phyloP scores from a whole-genome alignment of 2,113 vertebrate genomes.

The Dendrocopos noguchii region DNA sequence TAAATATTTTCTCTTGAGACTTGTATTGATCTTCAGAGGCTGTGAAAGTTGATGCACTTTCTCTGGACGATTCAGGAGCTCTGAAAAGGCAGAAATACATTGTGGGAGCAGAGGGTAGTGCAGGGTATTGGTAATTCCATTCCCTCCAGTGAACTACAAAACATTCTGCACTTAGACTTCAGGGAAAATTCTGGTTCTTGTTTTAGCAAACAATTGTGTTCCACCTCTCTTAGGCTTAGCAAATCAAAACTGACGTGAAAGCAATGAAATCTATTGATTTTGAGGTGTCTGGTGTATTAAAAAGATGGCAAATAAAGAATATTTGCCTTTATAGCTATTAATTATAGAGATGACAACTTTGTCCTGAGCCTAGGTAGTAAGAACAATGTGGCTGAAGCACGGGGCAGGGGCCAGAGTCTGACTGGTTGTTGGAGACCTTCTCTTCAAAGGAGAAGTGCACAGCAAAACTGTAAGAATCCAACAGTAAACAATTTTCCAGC shows the following conservation, averaged over 20 bases:
- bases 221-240: neutral
- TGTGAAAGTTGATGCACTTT: neutral
- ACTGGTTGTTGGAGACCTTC: neutral
- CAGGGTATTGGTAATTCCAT: neutral
- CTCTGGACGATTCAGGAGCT: neutral
- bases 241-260: neutral
- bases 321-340: neutral
- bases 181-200: neutral
- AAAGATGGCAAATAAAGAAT: neutral
- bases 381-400: neutral
- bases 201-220: neutral
- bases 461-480: neutral
- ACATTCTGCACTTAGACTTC: neutral
- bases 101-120: neutral
- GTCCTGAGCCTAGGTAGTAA: neutral
- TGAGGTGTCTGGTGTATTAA: neutral
- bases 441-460: neutral
- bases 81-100: neutral
- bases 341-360: neutral
- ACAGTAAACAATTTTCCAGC: neutral
- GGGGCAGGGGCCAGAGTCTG: neutral
- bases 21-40: neutral
- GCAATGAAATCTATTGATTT: neutral
- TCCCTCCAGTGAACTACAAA: neutral
- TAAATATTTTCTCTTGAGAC: neutral